Base-by-base conservation (phyloP, 2,113 vertebrate species). In the Hoplias malabaricus region DNA sequence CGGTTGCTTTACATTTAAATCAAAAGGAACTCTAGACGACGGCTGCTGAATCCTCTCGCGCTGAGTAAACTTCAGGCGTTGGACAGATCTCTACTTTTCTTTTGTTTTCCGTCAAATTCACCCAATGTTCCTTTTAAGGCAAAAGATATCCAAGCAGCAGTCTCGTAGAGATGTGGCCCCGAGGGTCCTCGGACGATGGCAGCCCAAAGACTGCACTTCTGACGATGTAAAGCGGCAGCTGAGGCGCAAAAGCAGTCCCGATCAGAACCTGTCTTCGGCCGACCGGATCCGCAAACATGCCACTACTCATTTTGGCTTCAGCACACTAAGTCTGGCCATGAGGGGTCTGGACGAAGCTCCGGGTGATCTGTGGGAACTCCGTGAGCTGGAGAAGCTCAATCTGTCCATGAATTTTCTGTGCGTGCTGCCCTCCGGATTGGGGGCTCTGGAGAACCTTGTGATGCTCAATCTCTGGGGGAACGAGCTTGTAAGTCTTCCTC, bases 311-410 rank as follows among this genome's bases (percentile, higher is more conserved):
- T 89, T 96, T 83, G 87, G 90, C n/a, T 94, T 92, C 77, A 88
- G 91, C 87, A 96, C 92, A 69, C 90, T 99, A 71, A 96, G 91
- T 79, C 85, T 98, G 77, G 93, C 96, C 66, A 95, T 95, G 86
- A 93, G 92, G 65, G 94, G 94, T 23, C 92, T 97, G 80, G 91
- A 90, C 0, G 93, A 93, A 53, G 63, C 90, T 0, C 98, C 98
- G 0, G 86, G 90, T 5, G 96, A 96, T 76, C 82, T 98, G 57
- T 99, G 96, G 96, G 93, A 96, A 75, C 90, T 99, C 79, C 74
- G 90, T 0, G 95, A 98, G 78, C 89, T 99, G 54, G 94, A 97
- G 87, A 98, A 97, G 76, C 93, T 99, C 77, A 98, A 98, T 78
- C 87, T 99, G 77, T 98, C 97, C 25, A 91, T 91, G 77, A 99